phyloP scores from a whole-genome alignment of 1,140 invertebrate species.

The Ostrea edulis region DNA sequence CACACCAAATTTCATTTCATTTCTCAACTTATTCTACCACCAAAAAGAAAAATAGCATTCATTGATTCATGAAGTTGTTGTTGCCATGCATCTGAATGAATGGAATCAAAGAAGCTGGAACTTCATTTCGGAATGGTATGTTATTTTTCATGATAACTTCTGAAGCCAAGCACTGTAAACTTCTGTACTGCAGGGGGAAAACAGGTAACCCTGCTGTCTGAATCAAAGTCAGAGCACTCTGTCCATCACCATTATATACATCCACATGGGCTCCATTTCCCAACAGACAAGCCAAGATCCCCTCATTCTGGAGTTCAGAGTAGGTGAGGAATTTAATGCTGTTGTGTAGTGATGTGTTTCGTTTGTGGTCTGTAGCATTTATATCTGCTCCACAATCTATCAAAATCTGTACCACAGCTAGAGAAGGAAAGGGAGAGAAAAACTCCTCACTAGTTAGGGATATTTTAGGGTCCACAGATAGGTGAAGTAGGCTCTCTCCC shows the following conservation, averaged over 20 bases:
- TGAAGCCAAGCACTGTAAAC: constrained; percentile 89
- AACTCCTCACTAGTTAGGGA: constrained; percentile 64
- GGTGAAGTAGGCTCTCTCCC: constrained; percentile 91
- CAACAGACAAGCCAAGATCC: constrained; percentile 86
- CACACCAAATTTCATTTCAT: no score
- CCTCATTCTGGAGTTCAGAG: constrained; percentile 85
- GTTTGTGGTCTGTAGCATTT: constrained; percentile 59
- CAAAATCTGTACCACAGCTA: constrained; percentile 62
- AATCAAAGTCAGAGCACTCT: constrained; percentile 85
- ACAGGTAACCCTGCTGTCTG: constrained; percentile 84
- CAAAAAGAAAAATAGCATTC: neutral
- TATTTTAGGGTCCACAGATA: constrained; percentile 82
- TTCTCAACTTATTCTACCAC: no score
- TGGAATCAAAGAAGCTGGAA: constrained; percentile 85
- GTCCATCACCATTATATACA: constrained; percentile 85
- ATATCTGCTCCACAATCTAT: constrained; percentile 64
- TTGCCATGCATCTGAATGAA: constrained; percentile 88
- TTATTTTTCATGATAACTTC: constrained; percentile 86
- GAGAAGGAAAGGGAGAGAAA: constrained; percentile 63
- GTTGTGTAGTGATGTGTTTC: constrained; percentile 64
- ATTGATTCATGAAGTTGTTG: neutral
- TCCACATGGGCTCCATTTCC: constrained; percentile 86
- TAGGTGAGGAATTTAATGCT: constrained; percentile 59
- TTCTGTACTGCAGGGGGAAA: constrained; percentile 85
- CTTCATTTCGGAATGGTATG: constrained; percentile 84